Conservation (phyloP, 2,113 vertebrate genomes). For the Pelvicachromis taeniatus region DNA sequence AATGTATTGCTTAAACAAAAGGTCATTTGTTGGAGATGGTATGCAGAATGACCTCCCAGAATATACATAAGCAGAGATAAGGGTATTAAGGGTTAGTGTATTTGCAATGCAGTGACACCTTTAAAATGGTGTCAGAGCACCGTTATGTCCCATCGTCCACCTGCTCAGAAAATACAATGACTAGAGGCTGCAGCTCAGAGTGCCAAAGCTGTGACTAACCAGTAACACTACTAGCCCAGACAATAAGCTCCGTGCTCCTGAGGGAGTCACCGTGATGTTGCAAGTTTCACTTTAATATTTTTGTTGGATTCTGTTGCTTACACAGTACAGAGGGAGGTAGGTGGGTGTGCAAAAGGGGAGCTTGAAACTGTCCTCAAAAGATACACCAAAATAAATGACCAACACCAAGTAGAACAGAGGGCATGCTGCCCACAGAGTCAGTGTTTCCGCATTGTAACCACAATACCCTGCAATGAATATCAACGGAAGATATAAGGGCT, state of each 20-base stretch:
- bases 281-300: conserved; percentile 18
- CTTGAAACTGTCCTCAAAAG: conserved; percentile 1
- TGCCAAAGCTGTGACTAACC: background rate
- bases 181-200: background rate
- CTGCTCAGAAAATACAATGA: background rate
- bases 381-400: background rate
- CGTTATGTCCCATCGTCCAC: background rate
- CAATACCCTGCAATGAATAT: background rate
- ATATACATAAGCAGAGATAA: background rate
- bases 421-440: background rate
- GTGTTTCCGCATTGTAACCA: background rate
- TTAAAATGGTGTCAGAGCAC: background rate
- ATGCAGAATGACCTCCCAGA: background rate
- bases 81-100: background rate
- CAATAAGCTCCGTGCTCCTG: background rate
- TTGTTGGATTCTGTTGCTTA: conserved; percentile 5
- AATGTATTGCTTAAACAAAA: background rate
- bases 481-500: background rate
- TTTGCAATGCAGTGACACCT: background rate
- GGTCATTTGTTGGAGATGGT: background rate
- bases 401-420: background rate
- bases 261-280: background rate
- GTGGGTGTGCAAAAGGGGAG: background rate
- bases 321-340: background rate
- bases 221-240: background rate